Percentiles rank a stretch among this genome's conserved stretches.
These are phyloP conservation scores for Paralichthys olivaceus DNA, from an alignment of 2,113 vertebrate genomes.

Conservation along the genomic window DNA sequence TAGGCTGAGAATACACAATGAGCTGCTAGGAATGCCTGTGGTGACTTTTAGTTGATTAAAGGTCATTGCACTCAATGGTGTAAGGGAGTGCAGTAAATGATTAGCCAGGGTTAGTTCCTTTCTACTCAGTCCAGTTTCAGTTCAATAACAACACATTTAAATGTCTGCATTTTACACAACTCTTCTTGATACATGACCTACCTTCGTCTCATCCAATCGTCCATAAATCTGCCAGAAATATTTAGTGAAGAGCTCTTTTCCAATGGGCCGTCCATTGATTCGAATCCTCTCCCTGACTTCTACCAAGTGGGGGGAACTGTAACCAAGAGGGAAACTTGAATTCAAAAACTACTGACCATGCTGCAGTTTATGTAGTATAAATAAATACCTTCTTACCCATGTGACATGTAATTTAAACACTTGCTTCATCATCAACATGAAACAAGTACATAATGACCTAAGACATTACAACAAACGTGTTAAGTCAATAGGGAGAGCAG, in stretches of 20 bases:
- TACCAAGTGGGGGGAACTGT: conserved; percentile 95
- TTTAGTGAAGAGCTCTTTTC: conserved; percentile 92
- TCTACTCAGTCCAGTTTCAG: background rate
- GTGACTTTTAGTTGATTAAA: background rate
- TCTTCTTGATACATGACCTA: conserved; percentile 47
- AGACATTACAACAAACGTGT: too few species aligned
- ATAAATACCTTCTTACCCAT: too few species aligned
- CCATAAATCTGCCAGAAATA: conserved; percentile 96
- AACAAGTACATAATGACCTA: too few species aligned
- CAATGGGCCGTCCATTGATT: conserved; percentile 92
- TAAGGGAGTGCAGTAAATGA: background rate
- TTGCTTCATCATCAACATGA: too few species aligned
- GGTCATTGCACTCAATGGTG: background rate
- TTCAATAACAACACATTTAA: background rate
- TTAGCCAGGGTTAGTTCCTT: background rate
- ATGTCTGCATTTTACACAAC: too few species aligned
- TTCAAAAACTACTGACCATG: background rate
- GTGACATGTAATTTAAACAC: too few species aligned
- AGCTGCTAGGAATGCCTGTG: background rate
- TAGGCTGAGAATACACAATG: background rate
- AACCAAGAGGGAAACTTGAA: conserved; percentile 12
- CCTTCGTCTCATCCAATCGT: conserved; percentile 90
- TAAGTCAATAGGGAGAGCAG: too few species aligned
- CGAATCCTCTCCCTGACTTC: conserved; percentile 95
- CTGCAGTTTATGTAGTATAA: too few species aligned